Percentiles rank a stretch among this genome's conserved stretches.
Conservation (phyloP, 1,140 invertebrate genomes). For the Bombus waltoni region DNA sequence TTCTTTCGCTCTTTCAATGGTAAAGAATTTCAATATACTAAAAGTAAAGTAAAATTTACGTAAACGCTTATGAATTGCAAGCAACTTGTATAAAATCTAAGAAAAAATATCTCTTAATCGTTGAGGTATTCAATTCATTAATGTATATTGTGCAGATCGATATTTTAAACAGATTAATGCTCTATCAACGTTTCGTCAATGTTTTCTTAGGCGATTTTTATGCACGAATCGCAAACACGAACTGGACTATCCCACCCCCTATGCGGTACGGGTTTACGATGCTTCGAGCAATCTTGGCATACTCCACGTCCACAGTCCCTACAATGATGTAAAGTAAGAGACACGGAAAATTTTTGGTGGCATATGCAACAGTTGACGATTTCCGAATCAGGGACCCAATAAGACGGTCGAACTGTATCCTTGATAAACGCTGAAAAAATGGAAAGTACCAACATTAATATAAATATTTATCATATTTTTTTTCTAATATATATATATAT, state of each 20-base stretch:
- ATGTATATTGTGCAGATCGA: conserved; percentile 12
- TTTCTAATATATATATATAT: background rate
- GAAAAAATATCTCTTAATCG: background rate
- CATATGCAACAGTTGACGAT: conserved; percentile 88
- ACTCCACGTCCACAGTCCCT: conserved; percentile 89
- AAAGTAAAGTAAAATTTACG: background rate
- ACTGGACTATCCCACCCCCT: conserved; percentile 88
- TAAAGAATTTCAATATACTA: background rate
- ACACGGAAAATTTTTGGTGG: conserved; percentile 75
- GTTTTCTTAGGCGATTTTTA: conserved; percentile 75
- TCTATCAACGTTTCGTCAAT: background rate
- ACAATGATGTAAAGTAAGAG: conserved; percentile 88
- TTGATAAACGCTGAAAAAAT: conserved; percentile 87
- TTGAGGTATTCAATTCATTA: background rate
- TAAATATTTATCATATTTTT: background rate
- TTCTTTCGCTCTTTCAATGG: background rate
- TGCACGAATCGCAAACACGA: conserved; percentile 87
- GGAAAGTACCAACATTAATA: conserved; percentile 42
- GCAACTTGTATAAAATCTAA: background rate
- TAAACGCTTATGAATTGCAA: background rate
- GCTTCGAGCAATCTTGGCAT: conserved; percentile 86
- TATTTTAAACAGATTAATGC: background rate
- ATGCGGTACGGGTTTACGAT: conserved; percentile 86
- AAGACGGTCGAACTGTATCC: conserved; percentile 89
- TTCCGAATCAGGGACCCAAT: conserved; percentile 91